Evolutionary conservation across 2,797 vertebrate species (phyloP).

Genomic region (Hippopotamyrus pictus): DNA sequence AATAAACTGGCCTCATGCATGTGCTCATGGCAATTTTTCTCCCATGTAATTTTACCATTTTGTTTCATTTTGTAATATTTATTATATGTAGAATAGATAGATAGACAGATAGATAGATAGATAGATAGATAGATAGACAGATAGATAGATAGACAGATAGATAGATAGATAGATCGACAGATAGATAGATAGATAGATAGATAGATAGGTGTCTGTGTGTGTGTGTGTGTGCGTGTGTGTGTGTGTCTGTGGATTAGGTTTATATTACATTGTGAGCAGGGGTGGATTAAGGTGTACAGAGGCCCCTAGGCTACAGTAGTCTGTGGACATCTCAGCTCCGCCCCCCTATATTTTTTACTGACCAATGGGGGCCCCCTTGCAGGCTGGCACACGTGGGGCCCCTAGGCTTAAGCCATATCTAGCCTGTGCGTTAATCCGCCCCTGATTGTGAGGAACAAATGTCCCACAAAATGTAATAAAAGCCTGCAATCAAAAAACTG

Average conservation of each 20-base stretch:
- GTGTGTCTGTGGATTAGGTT: neutral
- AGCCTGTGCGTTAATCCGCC: too few relatives aligned
- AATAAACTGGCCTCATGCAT: neutral
- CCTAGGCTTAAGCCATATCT: too few relatives aligned
- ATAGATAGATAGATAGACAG: neutral
- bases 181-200: neutral
- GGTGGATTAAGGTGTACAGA: too few relatives aligned
- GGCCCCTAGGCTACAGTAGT: too few relatives aligned
- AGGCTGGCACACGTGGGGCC: too few relatives aligned
- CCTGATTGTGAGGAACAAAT: neutral
- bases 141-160: neutral
- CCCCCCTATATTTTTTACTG: too few relatives aligned
- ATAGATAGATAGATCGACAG: neutral
- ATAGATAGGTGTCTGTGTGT: neutral
- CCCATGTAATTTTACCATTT: neutral
- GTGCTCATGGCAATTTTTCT: neutral
- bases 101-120: neutral
- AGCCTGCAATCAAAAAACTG: neutral
- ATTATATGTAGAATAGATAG: neutral
- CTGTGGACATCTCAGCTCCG: too few relatives aligned
- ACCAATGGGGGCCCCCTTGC: too few relatives aligned
- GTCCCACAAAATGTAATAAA: neutral
- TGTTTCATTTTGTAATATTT: neutral
- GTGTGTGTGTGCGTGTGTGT: neutral
- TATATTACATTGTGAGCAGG: neutral